A percentile compares a stretch with the other conserved stretches of the same genome.
Conservation (phyloP, 2,113 vertebrate species). For the Pelmatolapia mariae region DNA sequence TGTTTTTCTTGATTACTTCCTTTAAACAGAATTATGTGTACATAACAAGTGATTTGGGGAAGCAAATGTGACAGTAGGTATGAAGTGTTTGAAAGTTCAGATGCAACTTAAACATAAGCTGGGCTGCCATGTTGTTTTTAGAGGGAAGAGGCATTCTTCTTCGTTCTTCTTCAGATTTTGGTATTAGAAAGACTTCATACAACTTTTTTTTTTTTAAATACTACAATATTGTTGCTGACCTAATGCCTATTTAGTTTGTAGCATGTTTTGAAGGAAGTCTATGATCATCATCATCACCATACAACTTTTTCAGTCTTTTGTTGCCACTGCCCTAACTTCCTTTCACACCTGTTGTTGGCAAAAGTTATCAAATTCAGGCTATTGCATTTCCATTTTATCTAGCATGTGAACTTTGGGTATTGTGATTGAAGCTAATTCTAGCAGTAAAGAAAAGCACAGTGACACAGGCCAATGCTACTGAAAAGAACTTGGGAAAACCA, state of each 20-base stretch:
- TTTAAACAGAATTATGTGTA: not conserved
- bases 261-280: not conserved
- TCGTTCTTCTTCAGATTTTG: not conserved
- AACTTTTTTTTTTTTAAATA: not conserved
- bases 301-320: not conserved
- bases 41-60: not conserved
- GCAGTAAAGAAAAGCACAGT: not conserved
- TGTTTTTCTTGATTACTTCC: not conserved
- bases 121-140: not conserved
- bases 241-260: not conserved
- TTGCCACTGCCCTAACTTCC: not conserved
- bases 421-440: not conserved
- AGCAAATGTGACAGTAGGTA: not conserved
- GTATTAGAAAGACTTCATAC: not conserved
- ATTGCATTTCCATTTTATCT: not conserved
- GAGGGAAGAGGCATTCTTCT: not conserved
- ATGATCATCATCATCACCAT: not conserved
- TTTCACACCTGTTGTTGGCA: not conserved
- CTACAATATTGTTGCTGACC: not conserved
- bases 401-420: not conserved
- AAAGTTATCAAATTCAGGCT: not conserved
- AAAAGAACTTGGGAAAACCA: not conserved
- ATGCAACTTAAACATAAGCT: rapidly evolving
- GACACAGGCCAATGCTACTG: not conserved
- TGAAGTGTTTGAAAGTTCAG: not conserved